phyloP scores from a whole-genome alignment of 2,888 invertebrate species.

The Erebia epiphron region DNA sequence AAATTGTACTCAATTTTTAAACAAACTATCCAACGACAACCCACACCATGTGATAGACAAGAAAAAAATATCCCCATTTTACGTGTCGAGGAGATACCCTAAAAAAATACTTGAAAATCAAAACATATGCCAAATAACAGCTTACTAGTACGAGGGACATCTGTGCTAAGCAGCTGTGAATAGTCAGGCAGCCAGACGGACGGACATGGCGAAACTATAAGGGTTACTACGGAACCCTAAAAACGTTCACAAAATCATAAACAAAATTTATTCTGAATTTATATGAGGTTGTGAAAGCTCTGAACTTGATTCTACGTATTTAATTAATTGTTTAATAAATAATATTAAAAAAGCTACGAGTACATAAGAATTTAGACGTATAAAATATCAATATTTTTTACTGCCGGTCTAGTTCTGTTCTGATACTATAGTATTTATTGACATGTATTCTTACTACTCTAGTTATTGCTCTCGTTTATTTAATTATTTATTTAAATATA shows the following conservation, averaged over 20 bases:
- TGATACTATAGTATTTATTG: background rate
- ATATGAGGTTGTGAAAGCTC: constrained; percentile 39
- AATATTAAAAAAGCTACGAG: background rate
- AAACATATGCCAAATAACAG: too few species aligned
- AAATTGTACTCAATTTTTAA: too few species aligned
- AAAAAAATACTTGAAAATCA: too few species aligned
- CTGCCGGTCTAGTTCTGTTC: background rate
- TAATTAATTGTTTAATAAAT: background rate
- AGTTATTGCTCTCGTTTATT: too few species aligned
- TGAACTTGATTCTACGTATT: constrained; percentile 19
- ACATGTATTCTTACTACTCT: too few species aligned
- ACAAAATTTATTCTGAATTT: constrained; percentile 27
- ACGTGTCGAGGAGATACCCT: too few species aligned
- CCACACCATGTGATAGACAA: too few species aligned
- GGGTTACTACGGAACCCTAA: background rate
- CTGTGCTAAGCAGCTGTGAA: background rate
- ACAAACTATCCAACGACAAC: too few species aligned
- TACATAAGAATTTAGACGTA: background rate
- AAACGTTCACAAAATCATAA: constrained; percentile 1
- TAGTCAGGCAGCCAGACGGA: too few species aligned
- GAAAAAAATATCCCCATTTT: too few species aligned
- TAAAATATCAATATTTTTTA: background rate
- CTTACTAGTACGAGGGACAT: too few species aligned
- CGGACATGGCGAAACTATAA: background rate
- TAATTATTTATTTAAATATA: too few species aligned